A percentile compares a stretch with the other conserved stretches of the same genome.
Conservation (phyloP, 2,113 vertebrate genomes). For the Alosa alosa region DNA sequence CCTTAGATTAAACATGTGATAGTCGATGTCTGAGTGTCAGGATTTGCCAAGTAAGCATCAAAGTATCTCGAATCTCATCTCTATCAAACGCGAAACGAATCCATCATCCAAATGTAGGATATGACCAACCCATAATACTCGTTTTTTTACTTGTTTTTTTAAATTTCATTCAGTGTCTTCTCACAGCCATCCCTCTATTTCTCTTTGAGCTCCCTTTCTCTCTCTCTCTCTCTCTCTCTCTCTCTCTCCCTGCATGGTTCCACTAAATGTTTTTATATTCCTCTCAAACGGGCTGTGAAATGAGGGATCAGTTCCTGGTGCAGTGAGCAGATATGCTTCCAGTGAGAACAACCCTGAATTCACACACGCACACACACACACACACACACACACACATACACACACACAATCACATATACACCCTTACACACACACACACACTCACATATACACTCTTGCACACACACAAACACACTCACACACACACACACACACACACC, state of each 20-base stretch:
- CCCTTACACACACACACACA: neutral
- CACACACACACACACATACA: neutral
- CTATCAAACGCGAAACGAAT: neutral
- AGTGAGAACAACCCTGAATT: constrained; percentile 20
- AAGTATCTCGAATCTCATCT: constrained; percentile 22
- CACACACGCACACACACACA: constrained; percentile 1
- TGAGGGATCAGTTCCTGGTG: constrained; percentile 42
- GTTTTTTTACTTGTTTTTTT: neutral
- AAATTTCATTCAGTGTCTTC: constrained; percentile 14
- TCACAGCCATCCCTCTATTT: neutral
- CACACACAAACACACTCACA: neutral
- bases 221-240: constrained; percentile 7
- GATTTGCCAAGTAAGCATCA: constrained; percentile 26
- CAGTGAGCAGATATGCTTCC: constrained; percentile 40
- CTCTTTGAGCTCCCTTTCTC: neutral
- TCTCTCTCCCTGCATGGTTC: constrained; percentile 21
- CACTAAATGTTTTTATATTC: constrained; percentile 28
- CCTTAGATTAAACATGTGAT: neutral
- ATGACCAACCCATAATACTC: neutral
- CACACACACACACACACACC: neutral
- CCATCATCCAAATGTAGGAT: neutral
- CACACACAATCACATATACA: neutral
- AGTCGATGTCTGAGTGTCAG: neutral
- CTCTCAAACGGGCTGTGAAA: constrained; percentile 48
- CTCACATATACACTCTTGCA: neutral